Evolutionary conservation across 2,113 vertebrate genomes (phyloP).

Genomic region (Phoenicopterus ruber): DNA sequence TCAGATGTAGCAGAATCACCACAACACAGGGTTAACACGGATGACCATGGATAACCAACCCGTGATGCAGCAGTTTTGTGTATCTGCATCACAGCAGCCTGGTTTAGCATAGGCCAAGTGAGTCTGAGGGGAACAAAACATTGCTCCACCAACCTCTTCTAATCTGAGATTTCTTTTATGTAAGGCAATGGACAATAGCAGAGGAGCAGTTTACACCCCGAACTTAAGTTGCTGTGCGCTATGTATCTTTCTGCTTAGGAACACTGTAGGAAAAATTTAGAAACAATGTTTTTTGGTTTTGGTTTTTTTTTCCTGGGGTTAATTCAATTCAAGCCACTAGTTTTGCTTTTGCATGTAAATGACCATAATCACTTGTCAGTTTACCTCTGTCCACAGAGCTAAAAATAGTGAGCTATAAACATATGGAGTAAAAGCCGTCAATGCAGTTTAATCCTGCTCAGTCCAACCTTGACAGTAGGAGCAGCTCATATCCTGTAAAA

Average conservation of each 20-base stretch:
- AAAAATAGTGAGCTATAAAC: background rate
- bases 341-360: background rate
- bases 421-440: background rate
- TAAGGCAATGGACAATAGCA: background rate
- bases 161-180: background rate
- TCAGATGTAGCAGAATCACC: background rate
- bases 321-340: background rate
- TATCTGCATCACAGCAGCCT: background rate
- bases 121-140: background rate
- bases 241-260: background rate
- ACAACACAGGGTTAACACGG: background rate
- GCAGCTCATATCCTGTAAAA: background rate
- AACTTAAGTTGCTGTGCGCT: accelerated
- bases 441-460: background rate
- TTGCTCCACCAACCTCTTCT: background rate
- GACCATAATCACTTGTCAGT: background rate
- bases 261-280: background rate
- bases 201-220: background rate
- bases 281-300: background rate
- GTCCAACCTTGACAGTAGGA: background rate
- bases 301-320: background rate
- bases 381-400: background rate
- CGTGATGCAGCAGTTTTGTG: background rate
- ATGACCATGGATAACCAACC: background rate
- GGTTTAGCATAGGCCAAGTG: background rate